A percentile compares a stretch with the other conserved stretches of the same genome.
These are phyloP conservation scores for Eulemur rubriventer DNA, from an alignment of 2,797 vertebrate genomes.

Conservation along the genomic window DNA sequence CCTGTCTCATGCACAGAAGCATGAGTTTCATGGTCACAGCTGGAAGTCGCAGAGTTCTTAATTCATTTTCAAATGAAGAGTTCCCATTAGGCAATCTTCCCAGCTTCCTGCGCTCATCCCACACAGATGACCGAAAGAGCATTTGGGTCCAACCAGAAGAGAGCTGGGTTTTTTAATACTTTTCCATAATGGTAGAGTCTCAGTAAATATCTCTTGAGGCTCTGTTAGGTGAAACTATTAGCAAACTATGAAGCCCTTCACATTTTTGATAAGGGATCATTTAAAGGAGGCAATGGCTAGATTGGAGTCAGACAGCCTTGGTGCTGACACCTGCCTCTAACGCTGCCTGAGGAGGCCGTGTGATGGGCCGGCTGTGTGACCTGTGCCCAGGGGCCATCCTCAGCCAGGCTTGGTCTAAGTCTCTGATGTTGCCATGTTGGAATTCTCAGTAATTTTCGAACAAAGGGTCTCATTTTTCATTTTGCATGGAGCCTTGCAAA, in stretches of 20 bases:
- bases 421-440: background rate
- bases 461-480: background rate
- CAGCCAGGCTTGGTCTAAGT: background rate
- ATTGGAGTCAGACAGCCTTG: background rate
- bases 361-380: background rate
- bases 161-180: background rate
- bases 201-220: background rate
- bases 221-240: background rate
- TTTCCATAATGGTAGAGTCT: background rate
- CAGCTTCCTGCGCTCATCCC: background rate
- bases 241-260: background rate
- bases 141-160: background rate
- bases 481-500: background rate
- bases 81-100: slow-evolving; percentile 67
- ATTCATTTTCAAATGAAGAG: slow-evolving; percentile 76
- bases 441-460: background rate
- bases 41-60: slow-evolving; percentile 76
- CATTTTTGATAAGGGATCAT: background rate
- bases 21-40: slow-evolving; percentile 78
- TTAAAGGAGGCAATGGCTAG: background rate
- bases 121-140: background rate
- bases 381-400: background rate
- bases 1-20: slow-evolving; percentile 40
- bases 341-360: rapidly evolving
- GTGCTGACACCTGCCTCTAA: background rate